phyloP scores from a whole-genome alignment of 2,113 vertebrate genomes.

The Oceanodroma tethys region DNA sequence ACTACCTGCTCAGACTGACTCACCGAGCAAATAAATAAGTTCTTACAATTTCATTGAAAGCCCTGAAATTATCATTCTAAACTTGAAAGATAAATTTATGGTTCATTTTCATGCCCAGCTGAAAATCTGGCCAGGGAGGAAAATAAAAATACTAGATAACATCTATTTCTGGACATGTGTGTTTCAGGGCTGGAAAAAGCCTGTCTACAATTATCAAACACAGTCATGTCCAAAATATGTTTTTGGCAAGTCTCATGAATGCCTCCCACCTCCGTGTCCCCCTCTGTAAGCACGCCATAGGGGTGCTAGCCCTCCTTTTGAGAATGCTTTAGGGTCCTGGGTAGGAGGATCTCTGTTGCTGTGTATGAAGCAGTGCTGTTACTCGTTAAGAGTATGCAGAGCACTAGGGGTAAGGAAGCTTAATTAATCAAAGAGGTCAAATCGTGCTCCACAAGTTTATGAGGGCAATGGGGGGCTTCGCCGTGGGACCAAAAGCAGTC shows the following conservation, averaged over 20 bases:
- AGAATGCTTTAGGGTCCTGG: background rate
- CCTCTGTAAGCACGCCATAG: rapidly evolving
- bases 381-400: background rate
- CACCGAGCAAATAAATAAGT: background rate
- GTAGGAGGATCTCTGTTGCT: background rate
- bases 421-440: background rate
- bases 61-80: background rate
- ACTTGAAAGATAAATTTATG: background rate
- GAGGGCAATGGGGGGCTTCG: background rate
- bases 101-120: background rate
- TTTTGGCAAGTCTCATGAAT: background rate
- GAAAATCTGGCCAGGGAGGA: background rate
- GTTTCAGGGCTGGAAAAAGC: background rate
- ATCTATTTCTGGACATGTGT: background rate
- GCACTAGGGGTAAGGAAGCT: background rate
- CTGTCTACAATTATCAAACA: background rate
- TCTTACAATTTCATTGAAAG: background rate
- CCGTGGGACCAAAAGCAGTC: background rate
- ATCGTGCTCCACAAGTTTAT: background rate
- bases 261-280: rapidly evolving
- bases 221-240: rapidly evolving
- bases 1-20: background rate
- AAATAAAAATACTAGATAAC: background rate
- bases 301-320: background rate
- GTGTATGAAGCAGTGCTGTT: background rate